phyloP scores from a whole-genome alignment of 2,888 invertebrate species.

The Nowickia ferox region DNA sequence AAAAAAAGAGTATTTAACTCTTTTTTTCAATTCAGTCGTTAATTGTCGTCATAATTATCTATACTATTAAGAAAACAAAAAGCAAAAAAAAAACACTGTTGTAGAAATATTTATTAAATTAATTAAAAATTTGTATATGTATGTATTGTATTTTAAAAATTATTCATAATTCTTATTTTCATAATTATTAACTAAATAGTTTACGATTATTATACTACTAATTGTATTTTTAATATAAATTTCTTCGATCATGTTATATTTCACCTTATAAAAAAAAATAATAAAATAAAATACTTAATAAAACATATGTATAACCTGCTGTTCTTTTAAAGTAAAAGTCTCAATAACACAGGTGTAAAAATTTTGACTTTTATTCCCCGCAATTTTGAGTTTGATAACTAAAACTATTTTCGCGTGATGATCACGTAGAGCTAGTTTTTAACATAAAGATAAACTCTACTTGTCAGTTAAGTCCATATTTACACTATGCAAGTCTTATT shows the following conservation, averaged over 20 bases:
- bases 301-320: not conserved
- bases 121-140: constrained; percentile 50
- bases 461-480: no score
- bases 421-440: no score
- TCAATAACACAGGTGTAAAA: not conserved
- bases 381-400: no score
- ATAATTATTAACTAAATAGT: constrained; percentile 58
- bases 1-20: no score
- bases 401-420: no score
- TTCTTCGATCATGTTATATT: constrained; percentile 65
- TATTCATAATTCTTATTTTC: constrained; percentile 46
- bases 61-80: constrained; percentile 1
- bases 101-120: constrained; percentile 50
- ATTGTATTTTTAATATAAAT: constrained; percentile 64
- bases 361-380: no score
- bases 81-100: constrained; percentile 37
- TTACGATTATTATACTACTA: constrained; percentile 62
- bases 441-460: no score
- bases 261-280: constrained; percentile 56
- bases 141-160: constrained; percentile 59
- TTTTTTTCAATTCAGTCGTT: constrained; percentile 39
- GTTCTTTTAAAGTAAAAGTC: not conserved
- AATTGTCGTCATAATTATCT: constrained; percentile 41
- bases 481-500: no score
- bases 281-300: constrained; percentile 17